Base-by-base conservation (phyloP, 2,888 invertebrate species). In the Eutolmus rufibarbis region DNA sequence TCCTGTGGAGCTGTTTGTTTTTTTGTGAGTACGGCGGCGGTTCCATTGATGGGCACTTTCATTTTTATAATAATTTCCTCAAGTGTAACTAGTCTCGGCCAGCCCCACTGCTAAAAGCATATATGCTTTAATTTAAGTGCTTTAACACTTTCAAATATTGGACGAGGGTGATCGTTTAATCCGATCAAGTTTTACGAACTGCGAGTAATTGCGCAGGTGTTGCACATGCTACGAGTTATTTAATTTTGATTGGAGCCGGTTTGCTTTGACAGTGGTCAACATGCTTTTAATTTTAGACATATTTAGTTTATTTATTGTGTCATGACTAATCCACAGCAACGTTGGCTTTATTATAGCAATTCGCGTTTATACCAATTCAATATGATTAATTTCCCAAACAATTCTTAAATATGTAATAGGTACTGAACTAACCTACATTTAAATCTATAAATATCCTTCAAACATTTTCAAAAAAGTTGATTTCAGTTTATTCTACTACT, bases 11-110 rank as follows among this genome's bases (percentile, higher is more conserved):
- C 31, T 51, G 1, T 56, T 16, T 37, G 34, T 34, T 51, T 19
- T 46, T 81, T 51, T 51, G 51, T 28, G 5, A 28, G 23, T 9
- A 4, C 28, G 28, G 1, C 28, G 12, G 9, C 56, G 66, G 28
- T 23, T 81, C 81, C 51, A 51, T 28, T 81, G 56, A 81, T 31
- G 31, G 19, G 14, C 43, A 81, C 81, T 81, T 81, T 81, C 81
- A 81, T 81, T 81, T 81, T 81, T 51, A 46, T 56, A 81, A 81
- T 23, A 81, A 51, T 81, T 81, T 56, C 28, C 51, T 81, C 81
- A 81, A 81, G 81, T 81, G 81, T 81, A 81, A 81, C 81, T 81
- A 34, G 76, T 8, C 12, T 14, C 76, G 34, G n/a, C 31, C 28
- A 8, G n/a, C 37, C 8, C 19, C 76, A 28, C 34, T 28, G 76